Evolutionary conservation across 2,113 vertebrate genomes (phyloP).

Genomic region (Malurus elegans): DNA sequence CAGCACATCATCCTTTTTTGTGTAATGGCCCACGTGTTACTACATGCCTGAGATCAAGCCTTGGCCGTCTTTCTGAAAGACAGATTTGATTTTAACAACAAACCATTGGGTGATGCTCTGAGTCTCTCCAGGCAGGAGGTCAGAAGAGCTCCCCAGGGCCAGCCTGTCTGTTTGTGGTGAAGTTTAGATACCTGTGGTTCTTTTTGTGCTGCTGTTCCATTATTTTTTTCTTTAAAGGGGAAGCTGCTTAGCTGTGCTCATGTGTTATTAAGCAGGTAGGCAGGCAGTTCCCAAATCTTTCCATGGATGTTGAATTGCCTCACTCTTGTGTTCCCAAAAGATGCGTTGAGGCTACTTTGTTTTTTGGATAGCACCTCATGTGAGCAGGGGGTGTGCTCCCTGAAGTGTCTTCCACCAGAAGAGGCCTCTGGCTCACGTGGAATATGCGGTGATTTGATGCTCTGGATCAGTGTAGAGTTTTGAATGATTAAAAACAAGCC

Average conservation of each 20-base stretch:
- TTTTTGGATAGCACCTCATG: not conserved
- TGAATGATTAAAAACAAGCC: not conserved
- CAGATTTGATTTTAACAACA: not conserved
- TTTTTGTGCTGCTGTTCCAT: not conserved
- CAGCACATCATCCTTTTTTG: not conserved
- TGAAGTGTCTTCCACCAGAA: not conserved
- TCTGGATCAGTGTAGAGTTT: not conserved
- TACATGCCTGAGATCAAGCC: not conserved
- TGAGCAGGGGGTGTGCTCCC: not conserved
- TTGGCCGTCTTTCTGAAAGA: not conserved
- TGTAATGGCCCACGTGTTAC: not conserved
- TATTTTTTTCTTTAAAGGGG: not conserved
- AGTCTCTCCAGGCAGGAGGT: not conserved
- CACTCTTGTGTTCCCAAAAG: not conserved
- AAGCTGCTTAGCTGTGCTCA: rapidly evolving
- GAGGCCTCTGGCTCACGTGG: not conserved
- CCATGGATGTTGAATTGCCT: not conserved
- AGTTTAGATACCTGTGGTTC: not conserved
- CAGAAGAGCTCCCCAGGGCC: not conserved
- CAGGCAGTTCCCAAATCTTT: not conserved
- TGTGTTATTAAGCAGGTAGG: not conserved
- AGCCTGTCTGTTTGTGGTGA: not conserved
- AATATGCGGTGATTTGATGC: not conserved
- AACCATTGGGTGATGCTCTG: not conserved
- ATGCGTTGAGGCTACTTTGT: rapidly evolving